Conservation (phyloP, 2,797 vertebrate genomes). For the Caiman crocodilus region DNA sequence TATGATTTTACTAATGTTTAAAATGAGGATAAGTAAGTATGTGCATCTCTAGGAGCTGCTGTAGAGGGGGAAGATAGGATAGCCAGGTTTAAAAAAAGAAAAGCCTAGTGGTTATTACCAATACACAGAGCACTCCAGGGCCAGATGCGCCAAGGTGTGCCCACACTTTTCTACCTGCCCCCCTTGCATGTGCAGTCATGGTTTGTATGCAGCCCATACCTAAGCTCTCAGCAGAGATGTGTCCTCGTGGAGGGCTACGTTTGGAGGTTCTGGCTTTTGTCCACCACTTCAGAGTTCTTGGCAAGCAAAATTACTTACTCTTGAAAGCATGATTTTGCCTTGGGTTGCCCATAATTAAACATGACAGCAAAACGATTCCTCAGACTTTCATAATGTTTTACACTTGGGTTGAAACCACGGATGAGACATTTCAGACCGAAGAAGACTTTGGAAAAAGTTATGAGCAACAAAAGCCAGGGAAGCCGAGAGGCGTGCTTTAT, state of each 20-base stretch:
- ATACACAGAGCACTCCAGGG: neutral
- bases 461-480: neutral
- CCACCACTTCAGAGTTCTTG: constrained; percentile 56
- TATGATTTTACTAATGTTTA: neutral
- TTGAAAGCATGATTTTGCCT: constrained; percentile 57
- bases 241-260: constrained; percentile 46
- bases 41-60: neutral
- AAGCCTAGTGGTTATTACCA: neutral
- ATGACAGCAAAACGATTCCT: constrained; percentile 32
- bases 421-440: neutral
- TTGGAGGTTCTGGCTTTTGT: constrained; percentile 47
- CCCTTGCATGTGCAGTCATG: neutral
- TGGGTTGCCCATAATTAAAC: neutral
- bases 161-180: neutral
- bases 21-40: neutral
- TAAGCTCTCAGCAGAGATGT: constrained; percentile 10
- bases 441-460: neutral
- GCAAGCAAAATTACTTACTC: constrained; percentile 44
- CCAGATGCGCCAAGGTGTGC: neutral
- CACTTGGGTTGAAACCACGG: constrained; percentile 17
- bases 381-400: neutral
- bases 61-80: neutral
- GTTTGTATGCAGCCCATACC: neutral
- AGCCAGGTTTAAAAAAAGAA: neutral
- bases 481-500: neutral